Conservation (phyloP, 1,140 invertebrate genomes). For the Ephestia elutella region DNA sequence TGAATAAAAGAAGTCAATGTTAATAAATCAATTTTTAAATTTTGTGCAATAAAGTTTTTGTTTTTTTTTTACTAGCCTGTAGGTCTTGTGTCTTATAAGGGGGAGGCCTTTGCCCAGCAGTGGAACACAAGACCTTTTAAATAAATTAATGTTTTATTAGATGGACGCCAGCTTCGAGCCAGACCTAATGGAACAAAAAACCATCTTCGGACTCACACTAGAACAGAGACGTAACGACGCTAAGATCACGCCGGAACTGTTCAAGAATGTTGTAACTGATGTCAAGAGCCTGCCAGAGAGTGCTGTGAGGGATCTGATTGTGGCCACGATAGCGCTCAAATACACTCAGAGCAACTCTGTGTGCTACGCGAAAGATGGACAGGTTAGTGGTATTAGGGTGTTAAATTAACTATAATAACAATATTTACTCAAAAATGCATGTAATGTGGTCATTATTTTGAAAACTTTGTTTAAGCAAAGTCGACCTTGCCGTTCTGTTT, state of each 20-base stretch:
- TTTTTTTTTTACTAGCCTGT: no score
- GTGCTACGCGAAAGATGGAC: conserved; percentile 82
- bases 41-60: no score
- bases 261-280: conserved; percentile 89
- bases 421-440: no score
- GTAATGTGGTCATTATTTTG: no score
- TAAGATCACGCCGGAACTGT: conserved; percentile 85
- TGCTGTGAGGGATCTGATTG: conserved; percentile 92
- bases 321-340: conserved; percentile 97
- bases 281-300: conserved; percentile 81
- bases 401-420: no score
- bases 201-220: conserved; percentile 92
- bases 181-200: conserved; percentile 85
- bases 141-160: conserved; percentile 68
- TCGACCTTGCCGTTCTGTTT: no score
- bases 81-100: no score
- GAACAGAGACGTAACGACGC: conserved; percentile 96
- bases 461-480: no score
- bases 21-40: neutral
- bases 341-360: conserved; percentile 99
- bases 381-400: conserved; percentile 36
- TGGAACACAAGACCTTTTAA: no score
- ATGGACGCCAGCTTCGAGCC: conserved; percentile 94
- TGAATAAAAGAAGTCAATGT: no score
- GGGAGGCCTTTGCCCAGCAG: no score